Evolutionary conservation across 2,888 invertebrate species (phyloP), one percentile per base, ranked within the genome.

Genomic region (Coenonympha glycerion): DNA sequence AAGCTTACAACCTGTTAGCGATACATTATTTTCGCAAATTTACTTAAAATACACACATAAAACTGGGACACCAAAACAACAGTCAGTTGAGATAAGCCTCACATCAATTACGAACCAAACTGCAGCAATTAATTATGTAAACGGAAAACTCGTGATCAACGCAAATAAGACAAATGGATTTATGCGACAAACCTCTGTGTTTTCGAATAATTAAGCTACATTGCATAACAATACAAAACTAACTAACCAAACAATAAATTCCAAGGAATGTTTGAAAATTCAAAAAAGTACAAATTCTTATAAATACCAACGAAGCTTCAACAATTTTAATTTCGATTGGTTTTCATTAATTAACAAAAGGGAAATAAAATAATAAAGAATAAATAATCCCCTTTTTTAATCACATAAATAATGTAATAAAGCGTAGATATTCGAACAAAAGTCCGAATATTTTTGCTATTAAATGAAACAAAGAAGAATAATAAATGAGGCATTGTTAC

Each of bases 71-170:
- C 24, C 15, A 15, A 37, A 37, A 22, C 22, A 37, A 34, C 21
- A 39, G n/a, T n/a, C 15, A 24, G 6, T 15, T 3, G 3, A 24
- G 11, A 28, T 28, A 18, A 15, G 11, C 16, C 34, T 34, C 15
- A n/a, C 22, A 24, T 21, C 9, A 37, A 30, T 47, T 15, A 37
- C 11, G 55, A 58, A 65, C 63, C 56, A 66, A 42, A 37, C 26
- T 15, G 30, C 47, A 63, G 65, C 71, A 64, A 70, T 76, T 74
- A 64, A 78, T 80, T 76, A 80, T 79, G 75, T 68, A 83, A 81
- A 73, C 80, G 77, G 76, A 77, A 71, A 69, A 61, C 50, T 52
- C 53, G 54, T 55, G 53, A 41, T 41, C 59, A 65, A 65, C 71
- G 69, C 74, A 71, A 71, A 68, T 61, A 48, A 65, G 26, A 40